Evolutionary conservation across 1,140 invertebrate genomes (phyloP).

Genomic region (Heliconius melpomene): DNA sequence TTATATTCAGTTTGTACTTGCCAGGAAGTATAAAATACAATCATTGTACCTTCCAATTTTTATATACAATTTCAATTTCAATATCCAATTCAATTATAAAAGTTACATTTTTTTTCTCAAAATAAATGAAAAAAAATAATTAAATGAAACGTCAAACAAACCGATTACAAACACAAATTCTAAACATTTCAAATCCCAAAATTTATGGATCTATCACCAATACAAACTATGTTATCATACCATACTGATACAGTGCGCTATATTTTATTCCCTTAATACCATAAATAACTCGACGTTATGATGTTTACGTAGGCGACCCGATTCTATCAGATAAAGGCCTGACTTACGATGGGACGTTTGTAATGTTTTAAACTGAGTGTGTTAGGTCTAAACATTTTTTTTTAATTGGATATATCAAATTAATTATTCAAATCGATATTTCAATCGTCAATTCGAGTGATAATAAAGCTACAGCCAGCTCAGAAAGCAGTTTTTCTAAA

Average conservation of each 20-base stretch:
- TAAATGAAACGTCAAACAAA: slow-evolving; percentile 17
- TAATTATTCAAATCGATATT: no score
- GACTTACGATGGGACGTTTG: slow-evolving; percentile 29
- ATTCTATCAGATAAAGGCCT: slow-evolving; percentile 44
- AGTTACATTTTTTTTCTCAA: background rate
- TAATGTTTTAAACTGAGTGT: slow-evolving; percentile 18
- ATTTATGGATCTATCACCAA: slow-evolving; percentile 21
- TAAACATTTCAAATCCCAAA: slow-evolving; percentile 17
- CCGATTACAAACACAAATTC: background rate
- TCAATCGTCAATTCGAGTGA: no score
- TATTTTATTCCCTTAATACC: slow-evolving; percentile 47
- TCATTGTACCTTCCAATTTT: no score
- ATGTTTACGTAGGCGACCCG: slow-evolving; percentile 48
- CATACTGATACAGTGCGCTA: slow-evolving; percentile 36
- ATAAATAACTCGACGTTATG: slow-evolving; percentile 49
- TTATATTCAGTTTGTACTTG: no score
- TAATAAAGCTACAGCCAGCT: no score
- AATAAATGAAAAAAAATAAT: background rate
- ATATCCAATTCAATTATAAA: background rate
- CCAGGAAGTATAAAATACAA: no score
- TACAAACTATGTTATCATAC: slow-evolving; percentile 36
- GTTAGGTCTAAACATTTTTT: background rate
- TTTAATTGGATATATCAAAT: background rate
- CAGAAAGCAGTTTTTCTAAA: background rate
- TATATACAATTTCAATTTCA: background rate